Base-by-base conservation (phyloP, 2,888 invertebrate genomes). In the Drosophila ochracea region DNA sequence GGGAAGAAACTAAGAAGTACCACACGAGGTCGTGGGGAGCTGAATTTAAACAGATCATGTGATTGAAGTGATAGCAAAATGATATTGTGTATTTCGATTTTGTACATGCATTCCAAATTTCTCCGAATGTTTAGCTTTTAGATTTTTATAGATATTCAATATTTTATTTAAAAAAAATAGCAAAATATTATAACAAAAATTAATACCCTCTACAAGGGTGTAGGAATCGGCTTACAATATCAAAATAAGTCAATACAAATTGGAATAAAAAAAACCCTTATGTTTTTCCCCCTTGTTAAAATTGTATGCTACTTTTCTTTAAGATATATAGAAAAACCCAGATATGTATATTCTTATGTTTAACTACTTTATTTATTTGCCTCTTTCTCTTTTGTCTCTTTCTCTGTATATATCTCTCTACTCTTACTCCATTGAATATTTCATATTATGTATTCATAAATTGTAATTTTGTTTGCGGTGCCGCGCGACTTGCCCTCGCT, bases 391-490 rank as follows among this genome's bases (percentile, higher is more conserved):
- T 10, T 43, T 25, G 50, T 7, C n/a, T n/a, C 3, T 49, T 13
- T 49, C n/a, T 37, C 52, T 35, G 25, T 2, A 49, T 25, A 39
- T 39, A 35, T 41, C n/a, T 37, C 16, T 4, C 16, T 19, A n/a
- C 6, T 37, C 11, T 33, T 37, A 16, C n/a, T 67, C 9, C 16
- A 30, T 53, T 68, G n/a, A 31, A 25, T 28, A 37, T 11, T 25
- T 19, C 10, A 37, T 25, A 55, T 55, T 41, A 31, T 35, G 33
- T 28, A 39, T 60, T 55, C 31, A 30, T 25, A 57, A 68, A 43
- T 68, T 57, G 73, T 68, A 72, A 76, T 58, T 64, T 76, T 64
- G 60, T 61, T 50, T 39, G 58, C 52, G 35, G n/a, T 66, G 59
- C 62, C 65, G 55, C 57, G 67, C 53, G 73, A 57, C 67, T 53